These are phyloP conservation scores for Hassar affinis DNA, from an alignment of 2,113 vertebrate species.

Conservation along the genomic window DNA sequence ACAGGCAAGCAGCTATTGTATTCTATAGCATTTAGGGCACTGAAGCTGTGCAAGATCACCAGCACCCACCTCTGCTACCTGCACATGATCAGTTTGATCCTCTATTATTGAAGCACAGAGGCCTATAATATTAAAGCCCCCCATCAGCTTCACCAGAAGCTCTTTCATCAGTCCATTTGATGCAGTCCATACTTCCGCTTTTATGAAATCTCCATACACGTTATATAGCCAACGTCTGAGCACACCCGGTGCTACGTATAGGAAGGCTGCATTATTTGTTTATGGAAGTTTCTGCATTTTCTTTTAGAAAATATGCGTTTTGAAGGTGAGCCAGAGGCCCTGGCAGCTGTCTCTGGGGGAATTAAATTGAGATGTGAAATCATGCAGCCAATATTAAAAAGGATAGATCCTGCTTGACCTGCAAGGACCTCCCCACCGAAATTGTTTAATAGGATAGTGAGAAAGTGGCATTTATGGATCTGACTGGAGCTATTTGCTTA, in stretches of 20 bases:
- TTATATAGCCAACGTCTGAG: not conserved
- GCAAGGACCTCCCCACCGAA: constrained; percentile 40
- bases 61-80: not conserved
- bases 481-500: constrained; percentile 58
- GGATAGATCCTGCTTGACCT: constrained; percentile 58
- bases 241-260: not conserved
- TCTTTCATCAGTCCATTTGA: constrained; percentile 20
- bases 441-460: constrained; percentile 65
- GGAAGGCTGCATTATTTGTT: constrained; percentile 35
- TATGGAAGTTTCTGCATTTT: constrained; percentile 33
- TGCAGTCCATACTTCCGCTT: constrained; percentile 22
- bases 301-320: constrained; percentile 33
- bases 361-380: constrained; percentile 50
- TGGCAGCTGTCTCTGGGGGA: constrained; percentile 44
- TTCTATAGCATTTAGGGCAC: not conserved
- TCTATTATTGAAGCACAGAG: constrained; percentile 31
- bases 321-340: constrained; percentile 57
- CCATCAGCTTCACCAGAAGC: constrained; percentile 12
- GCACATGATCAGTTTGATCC: constrained; percentile 18
- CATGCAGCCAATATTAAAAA: constrained; percentile 57
- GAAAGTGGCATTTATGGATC: constrained; percentile 57
- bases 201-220: constrained; percentile 6
- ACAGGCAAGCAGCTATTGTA: not conserved
- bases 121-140: constrained; percentile 26
- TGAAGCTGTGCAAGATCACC: not conserved